These are phyloP conservation scores for Anguilla japonica DNA, from an alignment of 2,113 vertebrate genomes.

Conservation along the genomic window DNA sequence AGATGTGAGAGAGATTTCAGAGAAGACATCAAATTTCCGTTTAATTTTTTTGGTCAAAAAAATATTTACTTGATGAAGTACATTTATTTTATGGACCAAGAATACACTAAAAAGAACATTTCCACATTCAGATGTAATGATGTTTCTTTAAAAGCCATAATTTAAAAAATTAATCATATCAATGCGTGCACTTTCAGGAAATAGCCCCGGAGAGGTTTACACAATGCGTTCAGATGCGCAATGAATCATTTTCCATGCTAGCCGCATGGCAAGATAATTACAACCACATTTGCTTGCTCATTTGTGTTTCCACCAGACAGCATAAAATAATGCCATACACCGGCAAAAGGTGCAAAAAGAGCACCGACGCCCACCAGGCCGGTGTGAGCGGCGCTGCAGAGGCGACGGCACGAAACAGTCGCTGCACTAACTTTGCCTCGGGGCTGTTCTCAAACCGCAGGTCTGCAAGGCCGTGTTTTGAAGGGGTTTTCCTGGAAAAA, in stretches of 20 bases:
- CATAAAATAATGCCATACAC: not conserved
- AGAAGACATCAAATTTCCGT: too few species aligned
- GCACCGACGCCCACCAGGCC: not conserved
- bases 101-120: not conserved
- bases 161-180: too few species aligned
- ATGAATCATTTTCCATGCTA: not conserved
- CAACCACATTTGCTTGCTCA: not conserved
- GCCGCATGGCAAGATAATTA: not conserved
- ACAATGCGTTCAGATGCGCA: not conserved
- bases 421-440: not conserved
- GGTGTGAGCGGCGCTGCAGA: not conserved
- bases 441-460: not conserved
- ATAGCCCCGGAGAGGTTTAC: not conserved
- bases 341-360: not conserved
- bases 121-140: not conserved
- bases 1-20: too few species aligned
- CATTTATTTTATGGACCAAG: not conserved
- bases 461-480: not conserved
- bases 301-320: not conserved
- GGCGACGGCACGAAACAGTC: not conserved
- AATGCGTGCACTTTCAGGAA: not conserved
- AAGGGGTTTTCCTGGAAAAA: not conserved
- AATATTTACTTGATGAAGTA: not conserved
- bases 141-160: too few species aligned
- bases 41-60: not conserved